Evolutionary conservation across 1,140 invertebrate genomes (phyloP).

Genomic region (Drosophila azteca): DNA sequence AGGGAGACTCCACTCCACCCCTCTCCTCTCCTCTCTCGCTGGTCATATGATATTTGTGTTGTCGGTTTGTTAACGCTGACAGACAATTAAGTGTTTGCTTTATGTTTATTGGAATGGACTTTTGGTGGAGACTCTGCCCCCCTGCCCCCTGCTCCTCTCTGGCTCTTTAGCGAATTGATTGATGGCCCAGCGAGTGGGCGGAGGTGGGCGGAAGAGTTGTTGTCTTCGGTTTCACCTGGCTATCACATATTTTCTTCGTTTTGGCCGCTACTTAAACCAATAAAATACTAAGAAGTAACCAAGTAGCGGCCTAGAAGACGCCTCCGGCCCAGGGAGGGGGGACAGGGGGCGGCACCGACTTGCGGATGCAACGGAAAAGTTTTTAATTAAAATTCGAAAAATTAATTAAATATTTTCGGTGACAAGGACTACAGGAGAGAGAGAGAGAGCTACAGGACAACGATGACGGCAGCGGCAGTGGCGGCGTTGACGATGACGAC

Average conservation of each 20-base stretch:
- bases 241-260: conserved; percentile 42
- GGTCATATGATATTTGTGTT: conserved; percentile 81
- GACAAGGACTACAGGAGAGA: conserved; percentile 31
- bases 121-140: conserved; percentile 40
- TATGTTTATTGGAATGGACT: conserved; percentile 82
- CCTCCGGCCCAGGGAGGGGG: background rate
- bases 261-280: conserved; percentile 59
- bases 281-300: conserved; percentile 55
- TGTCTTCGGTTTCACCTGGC: conserved; percentile 42
- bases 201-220: conserved; percentile 33
- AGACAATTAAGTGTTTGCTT: conserved; percentile 82
- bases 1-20: conserved; percentile 23
- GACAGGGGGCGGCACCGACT: background rate
- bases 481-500: conserved; percentile 72
- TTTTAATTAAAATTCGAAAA: conserved; percentile 82
- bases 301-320: conserved; percentile 39
- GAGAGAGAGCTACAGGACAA: background rate
- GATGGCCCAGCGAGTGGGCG: conserved; percentile 49
- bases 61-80: conserved; percentile 81
- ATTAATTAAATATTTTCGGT: conserved; percentile 82
- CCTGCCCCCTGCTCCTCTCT: conserved; percentile 1
- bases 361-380: conserved; percentile 68
- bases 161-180: conserved; percentile 73
- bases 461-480: background rate
- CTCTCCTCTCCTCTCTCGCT: background rate